Evolutionary conservation across 2,888 invertebrate genomes (phyloP), one percentile per base, ranked within the genome.

Genomic region (Amphiduros pacificus): DNA sequence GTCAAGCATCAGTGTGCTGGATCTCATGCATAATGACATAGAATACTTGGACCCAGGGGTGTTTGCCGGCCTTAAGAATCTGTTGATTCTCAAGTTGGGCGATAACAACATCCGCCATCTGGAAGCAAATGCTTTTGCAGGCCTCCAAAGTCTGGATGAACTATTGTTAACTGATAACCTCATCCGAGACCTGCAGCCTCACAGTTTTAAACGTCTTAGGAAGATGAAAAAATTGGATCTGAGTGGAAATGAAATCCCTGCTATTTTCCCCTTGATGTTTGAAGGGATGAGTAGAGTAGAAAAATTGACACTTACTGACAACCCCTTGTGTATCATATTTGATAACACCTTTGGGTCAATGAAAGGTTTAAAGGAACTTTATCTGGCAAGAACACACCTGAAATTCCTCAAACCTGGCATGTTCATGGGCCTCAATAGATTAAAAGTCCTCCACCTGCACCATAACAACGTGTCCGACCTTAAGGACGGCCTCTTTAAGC

Each of bases 241-340:
- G 51, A 55, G 61, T 17, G 28, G 59, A 44, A 71, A 71, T 58
- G 22, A 51, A 26, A 66, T 71, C 52, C 62, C 67, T 1, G 71
- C 71, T 3, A 55, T 71, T 9, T 71, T 71, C 41, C 71, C 69
- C 11, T 62, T 67, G 29, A 71, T 69, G 69, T 61, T 71, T 36
- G 32, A 44, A 17, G 71, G 71, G 1, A 56, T 70, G 48, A n/a
- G 22, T 0, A 41, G 24, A 6, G 60, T 70, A 11, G 50, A 61
- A 50, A 58, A 31, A 6, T 65, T 71, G 20, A 55, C 51, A 11
- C 61, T 71, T 14, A 52, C 44, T 31, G 44, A 66, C 27, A 71
- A 71, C 55, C 65, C 62, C 2, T 50, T 71, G 28, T 31, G 62
- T 26, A 58, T 68, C 52, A 62, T 71, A 22, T 64, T 59, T 22